Base-by-base conservation (phyloP, 2,113 vertebrate species). In the Dunckerocampus dactyliophorus region DNA sequence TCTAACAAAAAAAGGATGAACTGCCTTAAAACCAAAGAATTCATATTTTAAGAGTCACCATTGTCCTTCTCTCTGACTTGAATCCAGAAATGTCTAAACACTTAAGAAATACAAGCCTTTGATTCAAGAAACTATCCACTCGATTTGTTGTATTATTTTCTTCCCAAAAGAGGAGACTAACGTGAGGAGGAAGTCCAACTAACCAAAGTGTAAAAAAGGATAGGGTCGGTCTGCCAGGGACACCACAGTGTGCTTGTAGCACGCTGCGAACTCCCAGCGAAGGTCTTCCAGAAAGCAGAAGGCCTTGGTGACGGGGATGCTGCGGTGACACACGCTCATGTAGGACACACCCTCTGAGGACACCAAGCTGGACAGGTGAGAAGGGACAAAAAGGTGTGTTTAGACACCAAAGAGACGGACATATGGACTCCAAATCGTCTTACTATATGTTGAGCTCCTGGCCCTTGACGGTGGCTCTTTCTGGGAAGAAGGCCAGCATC, bases 251-350 rank as follows among this genome's bases (percentile, higher is more conserved):
- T 74, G 77, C 62, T 91, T 90, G 8, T 93, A 94, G 71, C 93
- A 90, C 61, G 92, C 85, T n/a, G 90, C 87, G 88, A 98, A 99
- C 76, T 95, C 92, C 94, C 94, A 95, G 51, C 89, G 92, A 63
- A 99, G 84, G 68, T 95, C 94, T 75, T 98, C 95, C 76, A 99
- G 83, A 88, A 98, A 99, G 89, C 94, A 95, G 89, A 98, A 98
- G 43, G 93, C 95, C 86, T 93, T 92, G 81, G 93, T 84, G 7
- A 90, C 85, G 0, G 95, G 93, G 75, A 92, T 93, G 77, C 64
- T 92, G 78, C 70, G 87, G 80, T 92, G 90, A 77, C 94, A 97
- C 89, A 99, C 94, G 4, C 87, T 90, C 93, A 96, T 88, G 88
- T 93, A 99, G 85, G 95, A 92, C 50, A 96, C 86, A 64, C 92